Conservation (phyloP, 2,113 vertebrate species). For the Eidolon helvum region DNA sequence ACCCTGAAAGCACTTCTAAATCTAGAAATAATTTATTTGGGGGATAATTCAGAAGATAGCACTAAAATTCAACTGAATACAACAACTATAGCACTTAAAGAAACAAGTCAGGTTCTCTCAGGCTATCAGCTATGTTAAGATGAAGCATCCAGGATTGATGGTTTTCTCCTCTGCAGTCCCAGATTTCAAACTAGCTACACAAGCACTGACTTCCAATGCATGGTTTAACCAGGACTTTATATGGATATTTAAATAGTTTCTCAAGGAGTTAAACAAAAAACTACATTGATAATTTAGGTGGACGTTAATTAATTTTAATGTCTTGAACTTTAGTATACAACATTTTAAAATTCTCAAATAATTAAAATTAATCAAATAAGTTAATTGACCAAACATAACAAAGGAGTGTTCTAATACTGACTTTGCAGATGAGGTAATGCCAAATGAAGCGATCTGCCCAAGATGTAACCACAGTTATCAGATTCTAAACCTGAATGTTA, state of each 20-base stretch:
- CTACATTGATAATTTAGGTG: not conserved
- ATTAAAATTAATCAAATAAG: slow-evolving; percentile 5
- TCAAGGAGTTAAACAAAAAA: slow-evolving; percentile 26
- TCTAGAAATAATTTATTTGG: not conserved
- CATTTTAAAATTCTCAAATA: slow-evolving; percentile 23
- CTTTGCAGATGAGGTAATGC: not conserved
- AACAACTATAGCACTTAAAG: not conserved
- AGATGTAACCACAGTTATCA: not conserved
- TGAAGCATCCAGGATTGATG: not conserved
- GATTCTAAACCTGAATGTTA: slow-evolving; percentile 3
- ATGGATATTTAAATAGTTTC: not conserved
- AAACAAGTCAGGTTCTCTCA: not conserved
- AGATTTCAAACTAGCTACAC: not conserved
- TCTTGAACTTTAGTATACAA: slow-evolving; percentile 6
- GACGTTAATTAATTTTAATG: not conserved
- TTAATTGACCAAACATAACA: not conserved
- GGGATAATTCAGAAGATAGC: slow-evolving; percentile 9
- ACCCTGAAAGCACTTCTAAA: slow-evolving; percentile 13
- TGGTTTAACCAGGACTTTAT: not conserved
- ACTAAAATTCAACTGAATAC: slow-evolving; percentile 1
- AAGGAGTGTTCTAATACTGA: not conserved
- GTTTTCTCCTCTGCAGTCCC: not conserved
- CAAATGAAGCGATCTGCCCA: not conserved
- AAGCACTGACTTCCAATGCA: not conserved
- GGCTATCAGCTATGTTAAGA: not conserved